Evolutionary conservation across 2,797 vertebrate species (phyloP).

Genomic region (Gambelia wislizenii): DNA sequence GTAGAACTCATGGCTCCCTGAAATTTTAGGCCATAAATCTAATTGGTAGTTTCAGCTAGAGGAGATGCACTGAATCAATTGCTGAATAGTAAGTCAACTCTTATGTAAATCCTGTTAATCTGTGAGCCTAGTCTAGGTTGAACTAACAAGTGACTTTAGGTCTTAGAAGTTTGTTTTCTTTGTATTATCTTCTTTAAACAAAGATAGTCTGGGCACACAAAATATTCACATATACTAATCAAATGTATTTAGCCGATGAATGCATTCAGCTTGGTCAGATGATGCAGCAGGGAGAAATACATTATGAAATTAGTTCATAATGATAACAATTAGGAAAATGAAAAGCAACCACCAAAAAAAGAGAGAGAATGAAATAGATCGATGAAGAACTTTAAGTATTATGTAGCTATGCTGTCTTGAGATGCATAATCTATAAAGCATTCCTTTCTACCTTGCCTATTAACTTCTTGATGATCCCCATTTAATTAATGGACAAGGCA

Average conservation of each 20-base stretch:
- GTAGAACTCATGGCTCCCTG: background rate
- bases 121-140: too few species aligned
- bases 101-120: too few species aligned
- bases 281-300: constrained; percentile 26
- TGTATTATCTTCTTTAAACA: background rate
- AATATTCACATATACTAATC: constrained; percentile 17
- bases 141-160: too few species aligned
- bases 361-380: constrained; percentile 40
- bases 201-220: background rate
- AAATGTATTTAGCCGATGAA: constrained; percentile 47
- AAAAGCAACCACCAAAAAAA: constrained; percentile 34
- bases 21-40: background rate
- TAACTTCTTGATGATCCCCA: constrained; percentile 16
- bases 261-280: constrained; percentile 17
- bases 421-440: constrained; percentile 44
- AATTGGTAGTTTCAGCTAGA: too few species aligned
- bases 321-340: constrained; percentile 51
- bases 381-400: constrained; percentile 35
- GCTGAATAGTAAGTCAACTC: too few species aligned
- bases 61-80: too few species aligned
- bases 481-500: constrained; percentile 26
- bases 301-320: constrained; percentile 54
- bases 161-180: background rate
- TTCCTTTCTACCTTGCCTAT: constrained; percentile 39
- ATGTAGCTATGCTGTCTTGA: constrained; percentile 26